Base-by-base conservation (phyloP, 2,888 invertebrate species). In the Ormyrus pomaceus region DNA sequence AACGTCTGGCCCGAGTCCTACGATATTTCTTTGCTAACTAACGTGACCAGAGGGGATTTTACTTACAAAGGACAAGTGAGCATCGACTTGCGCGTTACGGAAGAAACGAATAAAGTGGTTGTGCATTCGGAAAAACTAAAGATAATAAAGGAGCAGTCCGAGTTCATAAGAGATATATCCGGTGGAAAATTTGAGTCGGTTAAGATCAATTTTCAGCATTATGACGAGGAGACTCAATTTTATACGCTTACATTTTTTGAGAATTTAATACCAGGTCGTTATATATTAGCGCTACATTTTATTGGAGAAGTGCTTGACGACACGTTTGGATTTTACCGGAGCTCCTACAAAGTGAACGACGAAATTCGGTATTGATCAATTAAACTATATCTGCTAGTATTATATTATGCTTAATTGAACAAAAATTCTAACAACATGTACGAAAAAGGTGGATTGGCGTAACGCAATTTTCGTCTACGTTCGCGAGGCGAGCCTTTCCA, bases 401-500 rank as follows among this genome's bases (percentile, higher is more conserved):
- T 48, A n/a, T 11, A 64, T 48, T 19, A 45, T 8, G 11, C 2
- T 11, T 61, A 45, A 34, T 34, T 34, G 2, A 9, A 9, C 3
- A 5, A 11, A 71, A 45, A 64, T 10, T 19, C 9, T 19, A 65
- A 65, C 50, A 46, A 19, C 19, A n/a, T 2, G 34, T 34, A 34
- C 34, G 34, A 9, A 58, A 51, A 69, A 96, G 96, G 88, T 95
- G 94, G 94, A 93, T 96, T 90, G 95, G 93, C 0, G 94, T 95
- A 50, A 96, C 96, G 0, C 96, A 96, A 87, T 96, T 96, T 88
- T 95, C 96, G 75, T 94, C 96, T 0, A 95, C 94, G 0, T 95
- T 95, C 85, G 96, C 96, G 0, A 92, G 96, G 11, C 92, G 94
- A 86, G 96, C 96, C 0, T 97, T 97, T 88, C 97, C 97, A 6